Evolutionary conservation across 1,140 invertebrate genomes (phyloP).

Genomic region (Ooceraea biroi): DNA sequence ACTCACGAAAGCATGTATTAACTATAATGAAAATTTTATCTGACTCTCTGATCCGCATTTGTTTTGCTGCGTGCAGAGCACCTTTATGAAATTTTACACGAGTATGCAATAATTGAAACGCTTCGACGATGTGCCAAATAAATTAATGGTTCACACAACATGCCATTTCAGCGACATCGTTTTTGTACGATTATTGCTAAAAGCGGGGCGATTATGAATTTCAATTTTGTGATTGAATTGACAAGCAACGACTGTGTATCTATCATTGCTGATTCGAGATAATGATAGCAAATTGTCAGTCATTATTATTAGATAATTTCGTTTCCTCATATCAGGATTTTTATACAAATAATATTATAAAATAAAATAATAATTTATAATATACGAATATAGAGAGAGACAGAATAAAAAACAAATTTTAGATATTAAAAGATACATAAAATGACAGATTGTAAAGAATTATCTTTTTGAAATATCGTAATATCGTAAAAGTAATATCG

Average conservation of each 20-base stretch:
- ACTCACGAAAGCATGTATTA: conserved; percentile 8
- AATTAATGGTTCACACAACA: conserved; percentile 21
- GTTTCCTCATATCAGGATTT: neutral
- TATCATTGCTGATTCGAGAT: conserved; percentile 3
- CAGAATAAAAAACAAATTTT: neutral
- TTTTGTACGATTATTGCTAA: conserved; percentile 47
- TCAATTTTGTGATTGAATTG: conserved; percentile 37
- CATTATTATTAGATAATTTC: neutral
- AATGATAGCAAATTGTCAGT: conserved; percentile 52
- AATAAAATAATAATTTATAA: neutral
- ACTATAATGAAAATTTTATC: conserved; percentile 40
- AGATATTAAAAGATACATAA: neutral
- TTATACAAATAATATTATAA: conserved; percentile 4
- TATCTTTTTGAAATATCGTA: neutral
- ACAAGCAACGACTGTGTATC: conserved; percentile 28
- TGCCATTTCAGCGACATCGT: conserved; percentile 42
- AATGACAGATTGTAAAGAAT: neutral
- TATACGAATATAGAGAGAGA: neutral
- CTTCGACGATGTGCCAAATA: conserved; percentile 16
- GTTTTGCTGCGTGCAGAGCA: conserved; percentile 21
- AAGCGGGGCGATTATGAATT: conserved; percentile 30
- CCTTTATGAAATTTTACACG: conserved; percentile 20
- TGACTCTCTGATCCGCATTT: conserved; percentile 2
- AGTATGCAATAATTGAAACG: conserved; percentile 33
- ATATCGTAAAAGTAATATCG: neutral